phyloP scores from a whole-genome alignment of 2,888 invertebrate genomes.

The Ochropleura leucogaster region DNA sequence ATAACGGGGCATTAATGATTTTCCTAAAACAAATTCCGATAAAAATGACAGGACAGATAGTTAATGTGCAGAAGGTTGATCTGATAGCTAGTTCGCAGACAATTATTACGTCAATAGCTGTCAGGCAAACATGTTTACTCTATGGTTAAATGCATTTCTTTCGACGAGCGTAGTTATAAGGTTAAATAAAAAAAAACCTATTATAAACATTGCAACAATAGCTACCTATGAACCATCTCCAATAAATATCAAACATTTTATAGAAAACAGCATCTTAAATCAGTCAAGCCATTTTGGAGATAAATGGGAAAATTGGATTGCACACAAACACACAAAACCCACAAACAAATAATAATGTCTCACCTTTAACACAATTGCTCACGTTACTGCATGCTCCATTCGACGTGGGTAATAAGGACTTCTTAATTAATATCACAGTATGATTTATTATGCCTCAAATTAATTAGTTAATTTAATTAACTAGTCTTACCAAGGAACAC shows the following conservation, averaged over 20 bases:
- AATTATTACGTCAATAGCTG: slow-evolving; percentile 8
- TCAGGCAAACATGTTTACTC: neutral
- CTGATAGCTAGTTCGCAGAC: slow-evolving; percentile 1
- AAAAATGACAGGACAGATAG: neutral
- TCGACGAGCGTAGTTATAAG: neutral
- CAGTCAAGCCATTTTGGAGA: too few species aligned
- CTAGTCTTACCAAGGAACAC: too few species aligned
- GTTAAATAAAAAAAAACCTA: neutral
- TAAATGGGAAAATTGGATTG: too few species aligned
- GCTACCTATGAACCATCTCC: too few species aligned
- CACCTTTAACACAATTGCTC: too few species aligned
- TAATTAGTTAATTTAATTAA: neutral
- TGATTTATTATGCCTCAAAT: neutral
- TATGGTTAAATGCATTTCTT: neutral
- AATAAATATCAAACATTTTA: too few species aligned
- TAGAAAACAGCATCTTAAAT: too few species aligned
- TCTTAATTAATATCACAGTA: neutral
- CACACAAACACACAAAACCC: too few species aligned
- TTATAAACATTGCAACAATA: too few species aligned
- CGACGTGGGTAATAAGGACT: neutral
- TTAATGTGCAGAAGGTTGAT: slow-evolving; percentile 1
- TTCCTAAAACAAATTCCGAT: neutral
- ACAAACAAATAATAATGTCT: too few species aligned
- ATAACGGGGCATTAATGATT: too few species aligned
- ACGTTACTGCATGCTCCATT: too few species aligned